phyloP scores from a whole-genome alignment of 2,797 vertebrate species.

The Diplodus puntazzo region DNA sequence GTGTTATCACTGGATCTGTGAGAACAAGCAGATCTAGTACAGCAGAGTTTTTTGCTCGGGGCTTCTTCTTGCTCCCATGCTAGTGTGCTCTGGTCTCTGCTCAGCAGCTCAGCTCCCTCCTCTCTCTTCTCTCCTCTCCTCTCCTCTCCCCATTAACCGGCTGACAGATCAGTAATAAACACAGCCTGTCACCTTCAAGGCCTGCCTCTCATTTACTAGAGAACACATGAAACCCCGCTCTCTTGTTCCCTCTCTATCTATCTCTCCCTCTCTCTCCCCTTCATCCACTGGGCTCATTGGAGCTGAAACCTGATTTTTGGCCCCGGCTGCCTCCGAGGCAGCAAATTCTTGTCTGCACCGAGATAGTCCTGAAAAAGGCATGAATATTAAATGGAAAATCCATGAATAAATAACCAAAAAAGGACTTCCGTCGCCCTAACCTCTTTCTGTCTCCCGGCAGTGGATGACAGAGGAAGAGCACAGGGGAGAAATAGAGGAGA shows the following conservation, averaged over 20 bases:
- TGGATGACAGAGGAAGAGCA: conserved; percentile 66
- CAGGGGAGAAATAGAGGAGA: conserved; percentile 62
- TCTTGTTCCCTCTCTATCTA: conserved; percentile 57
- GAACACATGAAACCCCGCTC: conserved; percentile 82
- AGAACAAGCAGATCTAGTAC: conserved; percentile 63
- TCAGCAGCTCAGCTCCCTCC: conserved; percentile 73
- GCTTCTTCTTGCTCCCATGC: conserved; percentile 66
- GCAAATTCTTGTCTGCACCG: conserved; percentile 82
- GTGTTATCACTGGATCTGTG: conserved; percentile 61
- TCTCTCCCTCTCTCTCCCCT: conserved; percentile 59
- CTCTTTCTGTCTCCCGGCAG: conserved; percentile 75
- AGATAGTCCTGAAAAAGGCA: conserved; percentile 86
- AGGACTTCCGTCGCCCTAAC: conserved; percentile 77
- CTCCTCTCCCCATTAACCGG: conserved; percentile 86
- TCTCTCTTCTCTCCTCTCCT: conserved; percentile 66
- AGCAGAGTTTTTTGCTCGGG: conserved; percentile 74
- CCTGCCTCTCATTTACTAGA: conserved; percentile 87
- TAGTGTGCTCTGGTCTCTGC: conserved; percentile 70
- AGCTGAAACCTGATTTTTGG: conserved; percentile 87
- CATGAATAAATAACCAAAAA: conserved; percentile 89
- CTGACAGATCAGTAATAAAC: conserved; percentile 91
- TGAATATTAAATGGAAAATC: conserved; percentile 88
- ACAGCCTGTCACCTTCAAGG: conserved; percentile 89
- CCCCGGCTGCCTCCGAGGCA: conserved; percentile 77
- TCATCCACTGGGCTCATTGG: conserved; percentile 83